A percentile compares a stretch with the other conserved stretches of the same genome.
Conservation (phyloP, 92 coral and sea anemone species). For the Palythoa grandiflora region DNA sequence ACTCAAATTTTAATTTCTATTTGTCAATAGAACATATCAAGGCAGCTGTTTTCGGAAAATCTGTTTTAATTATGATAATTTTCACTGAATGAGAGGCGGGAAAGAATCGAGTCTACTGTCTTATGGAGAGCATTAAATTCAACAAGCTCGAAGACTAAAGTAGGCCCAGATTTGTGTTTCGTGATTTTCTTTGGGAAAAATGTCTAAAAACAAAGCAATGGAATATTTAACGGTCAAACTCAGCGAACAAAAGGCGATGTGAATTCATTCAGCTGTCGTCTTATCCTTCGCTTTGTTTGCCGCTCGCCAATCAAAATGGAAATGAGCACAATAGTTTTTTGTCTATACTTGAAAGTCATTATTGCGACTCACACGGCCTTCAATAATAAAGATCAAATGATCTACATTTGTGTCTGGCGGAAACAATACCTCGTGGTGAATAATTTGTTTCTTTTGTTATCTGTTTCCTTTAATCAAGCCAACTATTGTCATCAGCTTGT, state of each 20-base stretch:
- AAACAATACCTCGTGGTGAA: conserved; percentile 54
- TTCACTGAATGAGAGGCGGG: neutral
- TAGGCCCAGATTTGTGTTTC: conserved; percentile 29
- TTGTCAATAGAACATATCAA: conserved; percentile 34
- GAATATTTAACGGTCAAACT: conserved; percentile 18
- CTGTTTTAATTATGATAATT: conserved; percentile 41
- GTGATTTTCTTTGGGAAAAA: conserved; percentile 45
- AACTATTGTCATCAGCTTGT: conserved; percentile 34
- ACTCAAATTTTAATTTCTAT: conserved; percentile 35
- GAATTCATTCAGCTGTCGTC: conserved; percentile 37
- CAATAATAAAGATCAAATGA: conserved; percentile 78
- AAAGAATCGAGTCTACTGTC: conserved; percentile 17
- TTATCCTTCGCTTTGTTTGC: conserved; percentile 66
- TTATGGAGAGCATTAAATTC: conserved; percentile 9
- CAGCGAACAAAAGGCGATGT: conserved; percentile 44
- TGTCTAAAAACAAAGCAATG: conserved; percentile 16
- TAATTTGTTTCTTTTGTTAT: conserved; percentile 75
- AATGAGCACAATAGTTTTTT: conserved; percentile 80
- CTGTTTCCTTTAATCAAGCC: conserved; percentile 83
- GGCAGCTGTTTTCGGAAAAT: conserved; percentile 28
- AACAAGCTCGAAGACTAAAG: conserved; percentile 7
- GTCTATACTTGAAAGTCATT: conserved; percentile 74
- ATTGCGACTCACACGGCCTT: conserved; percentile 64
- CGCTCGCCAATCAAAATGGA: conserved; percentile 69
- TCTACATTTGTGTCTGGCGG: conserved; percentile 76